Percentiles rank a stretch among this genome's conserved stretches.
These are phyloP conservation scores for Protobothrops flavoviridis DNA, from an alignment of 2,113 vertebrate genomes.

Conservation along the genomic window DNA sequence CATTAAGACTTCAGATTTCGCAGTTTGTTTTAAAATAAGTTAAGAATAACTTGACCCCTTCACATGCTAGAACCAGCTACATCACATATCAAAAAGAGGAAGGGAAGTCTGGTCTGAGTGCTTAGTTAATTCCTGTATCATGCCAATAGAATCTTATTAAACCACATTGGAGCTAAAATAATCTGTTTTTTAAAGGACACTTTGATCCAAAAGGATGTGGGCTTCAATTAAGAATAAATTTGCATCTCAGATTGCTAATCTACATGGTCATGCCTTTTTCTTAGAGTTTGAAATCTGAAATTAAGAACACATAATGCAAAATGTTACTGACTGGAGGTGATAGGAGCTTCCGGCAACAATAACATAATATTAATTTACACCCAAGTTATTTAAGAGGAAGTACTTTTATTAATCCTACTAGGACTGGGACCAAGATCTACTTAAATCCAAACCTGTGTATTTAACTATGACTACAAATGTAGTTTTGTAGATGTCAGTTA, in stretches of 20 bases:
- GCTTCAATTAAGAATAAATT: background rate
- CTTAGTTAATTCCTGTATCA: background rate
- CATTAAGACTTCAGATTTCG: background rate
- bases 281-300: slow-evolving; percentile 2
- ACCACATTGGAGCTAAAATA: background rate
- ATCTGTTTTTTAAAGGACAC: background rate
- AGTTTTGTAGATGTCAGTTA: background rate
- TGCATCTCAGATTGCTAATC: background rate
- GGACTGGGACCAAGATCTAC: background rate
- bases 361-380: slow-evolving; percentile 13
- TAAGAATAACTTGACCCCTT: background rate
- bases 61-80: background rate
- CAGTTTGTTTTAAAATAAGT: background rate
- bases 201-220: background rate
- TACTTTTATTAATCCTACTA: background rate
- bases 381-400: background rate
- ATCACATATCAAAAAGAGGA: too few relatives aligned
- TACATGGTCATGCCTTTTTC: background rate
- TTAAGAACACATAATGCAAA: background rate
- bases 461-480: background rate
- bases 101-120: background rate
- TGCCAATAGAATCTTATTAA: background rate
- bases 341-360: slow-evolving; percentile 17
- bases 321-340: background rate
- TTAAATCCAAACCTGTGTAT: background rate